Base-by-base conservation (phyloP, 2,113 vertebrate species). In the Cololabis saira region DNA sequence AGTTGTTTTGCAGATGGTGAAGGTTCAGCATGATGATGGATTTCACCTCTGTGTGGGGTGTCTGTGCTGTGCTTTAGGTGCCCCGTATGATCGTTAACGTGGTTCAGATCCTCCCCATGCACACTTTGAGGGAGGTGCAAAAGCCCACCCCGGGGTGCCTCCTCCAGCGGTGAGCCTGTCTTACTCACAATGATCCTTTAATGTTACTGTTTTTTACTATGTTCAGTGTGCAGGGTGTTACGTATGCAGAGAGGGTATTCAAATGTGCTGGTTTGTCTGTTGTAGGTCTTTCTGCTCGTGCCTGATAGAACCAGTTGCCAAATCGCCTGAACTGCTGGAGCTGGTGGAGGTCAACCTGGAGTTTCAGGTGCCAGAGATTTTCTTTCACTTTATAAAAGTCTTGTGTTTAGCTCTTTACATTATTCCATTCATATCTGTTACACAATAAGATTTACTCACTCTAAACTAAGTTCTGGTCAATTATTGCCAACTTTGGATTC, bases 71-170 rank as follows among this genome's bases (percentile, higher is more conserved):
- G 24, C 51, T 67, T 45, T 80, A 94, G 94, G 90, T 94, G 77
- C 93, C 94, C 40, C 90, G 93, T 27, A 91, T 93, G 90, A 93
- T 94, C 1, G 90, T 94, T 10, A 95, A 94, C 10, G 85, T 95
- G n/a, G 93, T 91, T 41, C 92, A 94, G 88, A 90, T 94, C 24
- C 77, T 93, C 13, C 89, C 84, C 47, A 91, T 95, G 87, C 72
- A 90, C 67, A 82, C 89, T 24, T 77, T 94, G 24, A 87, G 93
- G 52, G 89, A 93, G 78, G 92, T 94, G 19, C 88, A 93, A 53
- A 92, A 91, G 69, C 88, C 90, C 24, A 92, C 91, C 2, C 80
- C 91, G 0, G 92, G 91, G 16, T 94, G 94, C 51, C 66, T 91
- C n/a, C 91, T 94, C 18, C 93, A 94, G 66, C 82, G 87, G 94